These are phyloP conservation scores for Pachyuromys duprasi DNA, from an alignment of 2,797 vertebrate genomes.

Conservation along the genomic window DNA sequence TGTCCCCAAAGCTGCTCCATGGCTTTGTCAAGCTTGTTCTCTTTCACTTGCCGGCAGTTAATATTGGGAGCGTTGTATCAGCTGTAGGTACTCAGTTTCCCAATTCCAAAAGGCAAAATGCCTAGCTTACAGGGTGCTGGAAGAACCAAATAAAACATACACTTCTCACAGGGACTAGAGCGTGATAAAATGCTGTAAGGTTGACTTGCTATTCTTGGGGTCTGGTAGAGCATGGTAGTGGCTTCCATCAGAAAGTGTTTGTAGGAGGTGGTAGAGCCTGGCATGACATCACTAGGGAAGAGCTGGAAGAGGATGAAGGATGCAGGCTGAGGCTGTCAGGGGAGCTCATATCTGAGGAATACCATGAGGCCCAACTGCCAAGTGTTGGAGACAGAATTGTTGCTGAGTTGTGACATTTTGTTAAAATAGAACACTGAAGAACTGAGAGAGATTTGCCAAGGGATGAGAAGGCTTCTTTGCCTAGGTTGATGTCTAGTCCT, in stretches of 20 bases:
- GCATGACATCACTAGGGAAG: too few species aligned
- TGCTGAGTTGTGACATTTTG: neutral
- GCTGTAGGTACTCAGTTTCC: neutral
- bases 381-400: neutral
- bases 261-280: neutral
- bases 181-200: neutral
- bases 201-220: neutral
- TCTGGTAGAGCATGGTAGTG: neutral
- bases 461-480: neutral
- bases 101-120: neutral
- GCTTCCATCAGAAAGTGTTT: neutral
- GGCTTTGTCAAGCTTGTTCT: neutral
- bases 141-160: neutral
- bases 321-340: neutral
- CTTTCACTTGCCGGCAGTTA: neutral
- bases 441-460: slow-evolving; percentile 7
- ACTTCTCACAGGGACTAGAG: neutral
- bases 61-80: neutral
- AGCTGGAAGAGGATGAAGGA: neutral
- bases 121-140: neutral
- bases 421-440: neutral
- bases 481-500: neutral
- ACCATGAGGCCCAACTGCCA: neutral
- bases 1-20: neutral
- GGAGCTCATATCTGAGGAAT: neutral